These are phyloP conservation scores for Pagrus major DNA, from an alignment of 2,113 vertebrate genomes.

Conservation along the genomic window DNA sequence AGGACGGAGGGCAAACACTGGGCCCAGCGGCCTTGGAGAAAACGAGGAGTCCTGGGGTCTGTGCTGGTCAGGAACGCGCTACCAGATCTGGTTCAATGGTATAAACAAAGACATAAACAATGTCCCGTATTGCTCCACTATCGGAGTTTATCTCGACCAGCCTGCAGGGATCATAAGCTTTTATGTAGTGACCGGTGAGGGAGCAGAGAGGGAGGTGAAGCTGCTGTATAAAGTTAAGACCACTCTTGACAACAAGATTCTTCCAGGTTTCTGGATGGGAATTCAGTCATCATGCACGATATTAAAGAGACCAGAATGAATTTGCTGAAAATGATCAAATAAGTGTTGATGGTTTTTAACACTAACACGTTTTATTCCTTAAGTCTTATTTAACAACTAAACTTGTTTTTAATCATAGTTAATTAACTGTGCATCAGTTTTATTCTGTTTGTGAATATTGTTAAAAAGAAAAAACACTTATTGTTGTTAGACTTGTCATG, in stretches of 20 bases:
- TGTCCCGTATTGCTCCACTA: slow-evolving; percentile 37
- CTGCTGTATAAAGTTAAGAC: slow-evolving; percentile 57
- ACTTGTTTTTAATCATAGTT: neutral
- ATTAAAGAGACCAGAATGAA: slow-evolving; percentile 56
- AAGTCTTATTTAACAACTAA: neutral
- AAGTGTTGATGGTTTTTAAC: neutral
- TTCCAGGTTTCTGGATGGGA: slow-evolving; percentile 76
- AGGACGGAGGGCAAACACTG: slow-evolving; percentile 47
- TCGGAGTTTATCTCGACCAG: slow-evolving; percentile 76
- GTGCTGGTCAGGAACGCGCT: slow-evolving; percentile 68
- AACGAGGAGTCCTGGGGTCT: slow-evolving; percentile 76
- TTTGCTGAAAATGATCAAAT: neutral
- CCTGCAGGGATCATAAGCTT: slow-evolving; percentile 66
- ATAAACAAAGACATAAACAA: slow-evolving; percentile 28
- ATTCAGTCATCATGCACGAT: slow-evolving; percentile 64
- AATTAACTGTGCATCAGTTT: neutral
- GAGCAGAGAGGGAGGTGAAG: slow-evolving; percentile 44
- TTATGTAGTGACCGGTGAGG: slow-evolving; percentile 48
- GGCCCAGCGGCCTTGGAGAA: slow-evolving; percentile 70
- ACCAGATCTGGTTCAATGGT: slow-evolving; percentile 72
- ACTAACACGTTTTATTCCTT: neutral
- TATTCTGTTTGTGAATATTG: neutral
- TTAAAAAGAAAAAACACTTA: neutral
- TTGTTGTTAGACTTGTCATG: neutral
- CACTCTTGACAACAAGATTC: slow-evolving; percentile 45